Base-by-base conservation (phyloP, 30 jellyfish, hydroid and myxozoan genomes). In the Morbakka virulenta region DNA sequence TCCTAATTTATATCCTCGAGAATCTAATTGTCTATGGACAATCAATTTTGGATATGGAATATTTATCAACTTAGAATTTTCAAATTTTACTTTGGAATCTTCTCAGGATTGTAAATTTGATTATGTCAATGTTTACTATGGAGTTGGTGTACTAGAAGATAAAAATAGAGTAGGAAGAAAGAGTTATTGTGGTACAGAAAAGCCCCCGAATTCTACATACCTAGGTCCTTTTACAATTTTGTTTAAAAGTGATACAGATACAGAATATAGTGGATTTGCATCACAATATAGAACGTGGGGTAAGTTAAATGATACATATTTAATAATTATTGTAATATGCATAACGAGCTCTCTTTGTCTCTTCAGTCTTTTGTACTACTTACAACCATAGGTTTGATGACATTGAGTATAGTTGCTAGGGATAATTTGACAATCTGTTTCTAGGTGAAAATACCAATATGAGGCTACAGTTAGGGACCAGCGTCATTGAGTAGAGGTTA, bases 11-110 rank as follows among this genome's bases (percentile, higher is more conserved):
- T 89, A 89, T 50, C 97, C 97, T 23, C 82, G 90, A 1, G 29
- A 84, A 1, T 70, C 90, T 30, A 51, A 32, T 32, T 89, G 97
- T 64, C 77, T 64, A 23, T 89, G 97, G 97, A 53, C 50, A 26
- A 66, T 89, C 17, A 91, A 89, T 36, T 89, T 89, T 66, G 97
- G 97, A 9, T 71, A 65, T 28, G 97, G 97, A 31, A 80, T 89
- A 11, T 71, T 35, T 63, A 76, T 84, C 64, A 63, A 34, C 2
- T 33, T 83, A 24, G 71, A 77, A 26, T 89, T 89, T 77, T 62
- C 80, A 4, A 32, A 53, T 30, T 89, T 89, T 67, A 12, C 41
- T 3, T 64, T 89, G 12, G 97, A 89, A 64, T 79, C 69, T 53
- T 85, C 74, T 41, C 87, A 87, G 12, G 73, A 77, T n/a, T 89